Base-by-base conservation (phyloP, 2,797 vertebrate genomes). In the Pseudochirops corinnae region DNA sequence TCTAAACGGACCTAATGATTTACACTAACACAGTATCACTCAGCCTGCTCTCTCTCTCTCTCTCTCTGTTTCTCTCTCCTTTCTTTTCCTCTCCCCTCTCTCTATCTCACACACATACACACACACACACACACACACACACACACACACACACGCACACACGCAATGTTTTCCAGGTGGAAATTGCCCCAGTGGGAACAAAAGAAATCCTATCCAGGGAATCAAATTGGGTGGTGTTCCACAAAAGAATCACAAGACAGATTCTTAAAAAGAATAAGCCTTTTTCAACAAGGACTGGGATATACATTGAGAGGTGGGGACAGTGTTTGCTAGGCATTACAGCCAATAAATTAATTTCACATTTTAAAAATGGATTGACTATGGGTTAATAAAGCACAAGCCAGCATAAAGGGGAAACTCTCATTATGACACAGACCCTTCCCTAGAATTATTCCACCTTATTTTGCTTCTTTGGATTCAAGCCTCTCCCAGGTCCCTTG, bases 331-430 rank as follows among this genome's bases (percentile, higher is more conserved):
- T 46, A 94, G 94, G 90, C 58, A 14, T 31, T 53, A 28, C 87
- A 94, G 60, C 87, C 95, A 96, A 95, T 96, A 97, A 96, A 98
- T 97, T 97, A 97, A 97, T 93, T 94, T 96, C 97, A 93, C 92
- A 97, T 96, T 94, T 94, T 92, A 94, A 94, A 93, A 55, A 91
- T 50, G n/a, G 46, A 53, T 87, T 94, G 95, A 95, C 91, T 94
- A 94, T 6, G 92, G 58, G 93, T 95, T 94, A 94, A 92, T 90
- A 94, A 93, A 93, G 96, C 56, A 55, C 87, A 91, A 1, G 12
- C 95, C 33, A 18, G 94, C 96, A 97, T 92, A 29, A 94, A 96
- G 97, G 92, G 10, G 11, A 82, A 46, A 82, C 21, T 91, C 96
- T 97, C 94, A 93, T 96, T 97, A 96, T 21, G 0, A 91, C 93